Evolutionary conservation across 2,797 vertebrate genomes (phyloP), one percentile per base, ranked within the genome.

Genomic region (Sebastes steindachneri): DNA sequence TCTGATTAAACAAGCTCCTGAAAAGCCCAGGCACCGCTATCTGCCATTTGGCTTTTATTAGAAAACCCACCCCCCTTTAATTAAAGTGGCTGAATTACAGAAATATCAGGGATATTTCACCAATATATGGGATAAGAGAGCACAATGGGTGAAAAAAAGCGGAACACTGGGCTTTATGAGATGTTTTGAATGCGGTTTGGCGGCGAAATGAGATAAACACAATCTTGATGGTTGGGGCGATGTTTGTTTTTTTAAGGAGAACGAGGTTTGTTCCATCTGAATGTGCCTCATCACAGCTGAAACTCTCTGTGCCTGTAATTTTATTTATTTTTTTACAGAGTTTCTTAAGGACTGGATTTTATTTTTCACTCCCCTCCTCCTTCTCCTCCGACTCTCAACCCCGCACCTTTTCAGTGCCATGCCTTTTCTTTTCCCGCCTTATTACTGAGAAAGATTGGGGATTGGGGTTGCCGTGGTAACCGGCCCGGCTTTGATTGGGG

Each of bases 1-100:
- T 89, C 88, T 93, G 91, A 95, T 94, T 95, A 94, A 94, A 95
- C 92, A 91, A 85, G 89, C 84, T 82, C 79, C 79, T 74, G 86
- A 88, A 89, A 92, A 92, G 89, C 86, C 83, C 85, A 48, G 88
- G 31, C 90, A 83, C 85, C 29, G 88, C 90, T 92, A 93, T 95
- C 91, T 95, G 93, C 90, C 89, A 93, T 94, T 92, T 94, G 89
- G 91, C 94, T 93, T 95, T 94, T 94, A 95, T 94, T 93, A 88
- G 77, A 94, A 93, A 90, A 80, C 88, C 89, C 74, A 9, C 51
- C 63, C 76, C 80, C 51, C 58, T 85, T 93, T 95, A 94, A 95
- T 94, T 95, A 94, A 94, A 93, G 89, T 80, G 88, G 82, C 86
- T 82, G 89, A 93, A 93, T 94, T 92, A 86, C 90, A 90, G 84